Percentiles rank a stretch among this genome's conserved stretches.
phyloP scores from a whole-genome alignment of 2,888 invertebrate genomes.

The Drosophila limbata region DNA sequence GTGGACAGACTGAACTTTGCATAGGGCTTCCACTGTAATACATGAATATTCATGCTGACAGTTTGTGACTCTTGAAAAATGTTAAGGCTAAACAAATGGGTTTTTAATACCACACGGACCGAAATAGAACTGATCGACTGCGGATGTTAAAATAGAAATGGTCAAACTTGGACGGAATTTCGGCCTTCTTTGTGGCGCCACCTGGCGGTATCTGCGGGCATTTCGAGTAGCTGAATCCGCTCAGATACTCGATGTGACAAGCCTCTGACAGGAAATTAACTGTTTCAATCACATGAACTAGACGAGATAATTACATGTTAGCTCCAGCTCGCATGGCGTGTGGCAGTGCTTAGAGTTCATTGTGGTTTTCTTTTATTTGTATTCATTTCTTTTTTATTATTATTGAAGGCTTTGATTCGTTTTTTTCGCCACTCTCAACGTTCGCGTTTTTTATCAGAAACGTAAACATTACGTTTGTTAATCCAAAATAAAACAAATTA shows the following conservation, averaged over 20 bases:
- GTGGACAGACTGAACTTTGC: conserved; percentile 28
- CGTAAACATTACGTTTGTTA: conserved; percentile 53
- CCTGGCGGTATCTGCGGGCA: background rate
- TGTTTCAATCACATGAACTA: conserved; percentile 53
- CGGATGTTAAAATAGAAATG: conserved; percentile 57
- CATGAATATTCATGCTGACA: conserved; percentile 27
- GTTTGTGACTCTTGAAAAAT: background rate
- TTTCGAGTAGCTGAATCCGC: conserved; percentile 6
- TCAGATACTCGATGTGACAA: conserved; percentile 42
- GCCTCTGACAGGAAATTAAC: conserved; percentile 61
- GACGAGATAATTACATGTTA: conserved; percentile 47
- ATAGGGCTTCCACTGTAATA: conserved; percentile 9
- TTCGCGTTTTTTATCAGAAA: conserved; percentile 37
- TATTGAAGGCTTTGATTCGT: conserved; percentile 9
- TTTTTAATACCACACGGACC: conserved; percentile 56
- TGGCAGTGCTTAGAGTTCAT: conserved; percentile 37
- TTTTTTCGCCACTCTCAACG: background rate
- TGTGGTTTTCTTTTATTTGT: conserved; percentile 22
- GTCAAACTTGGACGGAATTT: conserved; percentile 44
- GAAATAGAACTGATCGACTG: conserved; percentile 53
- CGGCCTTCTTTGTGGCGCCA: conserved; percentile 9
- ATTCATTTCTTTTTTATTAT: conserved; percentile 16
- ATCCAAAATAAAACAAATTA: conserved; percentile 71
- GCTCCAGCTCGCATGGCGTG: conserved; percentile 35
- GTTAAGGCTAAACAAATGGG: conserved; percentile 57